Evolutionary conservation across 2,113 vertebrate species (phyloP).

Genomic region (Sitta europaea): DNA sequence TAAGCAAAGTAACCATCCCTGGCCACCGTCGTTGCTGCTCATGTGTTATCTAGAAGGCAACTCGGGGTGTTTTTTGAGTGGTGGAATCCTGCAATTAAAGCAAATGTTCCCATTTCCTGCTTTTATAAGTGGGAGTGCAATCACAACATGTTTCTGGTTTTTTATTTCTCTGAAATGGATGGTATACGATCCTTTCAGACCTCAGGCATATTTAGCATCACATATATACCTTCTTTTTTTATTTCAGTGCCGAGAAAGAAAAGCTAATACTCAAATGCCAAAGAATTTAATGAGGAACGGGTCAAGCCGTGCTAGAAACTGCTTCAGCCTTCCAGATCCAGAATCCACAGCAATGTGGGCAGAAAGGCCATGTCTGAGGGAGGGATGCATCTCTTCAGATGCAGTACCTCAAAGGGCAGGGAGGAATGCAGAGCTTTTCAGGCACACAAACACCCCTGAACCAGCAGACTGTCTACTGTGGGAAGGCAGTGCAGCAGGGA

Average conservation of each 20-base stretch:
- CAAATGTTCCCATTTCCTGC: not conserved
- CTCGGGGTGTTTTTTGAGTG: not conserved
- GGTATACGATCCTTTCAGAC: not conserved
- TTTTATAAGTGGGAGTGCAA: not conserved
- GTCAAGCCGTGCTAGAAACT: not conserved
- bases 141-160: not conserved
- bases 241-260: not conserved
- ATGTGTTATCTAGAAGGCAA: not conserved
- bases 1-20: not conserved
- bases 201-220: not conserved
- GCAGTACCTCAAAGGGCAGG: not conserved
- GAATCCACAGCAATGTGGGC: not conserved
- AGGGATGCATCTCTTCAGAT: not conserved
- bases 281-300: not conserved
- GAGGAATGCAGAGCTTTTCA: not conserved
- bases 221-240: not conserved
- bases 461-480: fast-evolving
- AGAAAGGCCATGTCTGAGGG: not conserved
- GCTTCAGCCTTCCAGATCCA: not conserved
- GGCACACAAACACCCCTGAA: not conserved
- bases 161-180: not conserved
- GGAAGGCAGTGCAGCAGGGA: not conserved
- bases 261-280: not conserved
- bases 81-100: not conserved
- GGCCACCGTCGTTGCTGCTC: not conserved